Percentiles rank a stretch among this genome's conserved stretches.
Conservation (phyloP, 2,113 vertebrate genomes). For the Verasper variegatus region DNA sequence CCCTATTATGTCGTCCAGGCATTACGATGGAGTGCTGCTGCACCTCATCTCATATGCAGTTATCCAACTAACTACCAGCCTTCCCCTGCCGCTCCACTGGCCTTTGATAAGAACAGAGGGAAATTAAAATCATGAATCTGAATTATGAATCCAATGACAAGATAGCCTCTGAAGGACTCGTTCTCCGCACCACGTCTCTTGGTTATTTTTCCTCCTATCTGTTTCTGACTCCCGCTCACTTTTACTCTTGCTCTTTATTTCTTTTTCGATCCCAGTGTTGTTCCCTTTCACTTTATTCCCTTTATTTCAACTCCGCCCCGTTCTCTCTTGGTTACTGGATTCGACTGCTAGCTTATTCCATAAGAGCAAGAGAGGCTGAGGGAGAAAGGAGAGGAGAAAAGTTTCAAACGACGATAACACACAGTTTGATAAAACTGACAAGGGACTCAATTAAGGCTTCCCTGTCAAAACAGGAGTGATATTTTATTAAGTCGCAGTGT, state of each 20-base stretch:
- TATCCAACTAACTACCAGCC: constrained; percentile 83
- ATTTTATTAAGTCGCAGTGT: constrained; percentile 86
- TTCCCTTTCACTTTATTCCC: constrained; percentile 43
- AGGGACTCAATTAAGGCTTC: constrained; percentile 88
- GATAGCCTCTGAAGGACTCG: constrained; percentile 76
- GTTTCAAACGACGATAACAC: constrained; percentile 85
- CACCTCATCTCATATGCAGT: constrained; percentile 82
- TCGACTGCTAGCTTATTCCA: constrained; percentile 79
- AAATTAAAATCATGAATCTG: constrained; percentile 88
- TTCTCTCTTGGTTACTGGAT: constrained; percentile 73
- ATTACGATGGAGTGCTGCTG: constrained; percentile 69
- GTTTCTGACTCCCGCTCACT: constrained; percentile 43
- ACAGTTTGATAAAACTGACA: constrained; percentile 89
- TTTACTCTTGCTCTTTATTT: constrained; percentile 61
- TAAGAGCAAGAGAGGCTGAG: constrained; percentile 68
- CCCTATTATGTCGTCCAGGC: constrained; percentile 76
- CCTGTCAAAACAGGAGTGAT: constrained; percentile 84
- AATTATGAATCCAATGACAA: constrained; percentile 87
- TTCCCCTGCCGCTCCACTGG: constrained; percentile 69
- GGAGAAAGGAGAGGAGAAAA: constrained; percentile 62
- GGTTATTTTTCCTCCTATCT: constrained; percentile 34
- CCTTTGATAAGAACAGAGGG: constrained; percentile 88
- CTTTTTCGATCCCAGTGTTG: constrained; percentile 53
- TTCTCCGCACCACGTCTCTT: constrained; percentile 59
- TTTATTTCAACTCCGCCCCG: constrained; percentile 33